Conservation (phyloP, 2,113 vertebrate genomes). For the Callocephalon fimbriatum region DNA sequence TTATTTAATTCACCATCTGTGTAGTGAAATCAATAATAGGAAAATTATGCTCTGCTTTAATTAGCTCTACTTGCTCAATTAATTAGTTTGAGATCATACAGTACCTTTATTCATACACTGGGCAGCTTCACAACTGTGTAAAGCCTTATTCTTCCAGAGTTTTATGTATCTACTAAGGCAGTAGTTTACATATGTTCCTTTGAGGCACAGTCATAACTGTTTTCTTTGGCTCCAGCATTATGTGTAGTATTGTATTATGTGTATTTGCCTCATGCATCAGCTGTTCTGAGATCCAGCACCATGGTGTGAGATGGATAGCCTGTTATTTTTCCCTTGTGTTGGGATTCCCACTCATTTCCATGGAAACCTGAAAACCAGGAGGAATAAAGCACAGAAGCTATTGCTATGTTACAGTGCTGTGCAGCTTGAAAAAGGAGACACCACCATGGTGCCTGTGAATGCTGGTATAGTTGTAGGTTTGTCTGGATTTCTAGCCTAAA, state of each 20-base stretch:
- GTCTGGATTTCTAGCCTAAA: not conserved
- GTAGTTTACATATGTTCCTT: not conserved
- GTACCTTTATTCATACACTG: not conserved
- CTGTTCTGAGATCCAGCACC: constrained; percentile 38
- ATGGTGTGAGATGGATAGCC: constrained; percentile 51
- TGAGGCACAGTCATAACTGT: not conserved
- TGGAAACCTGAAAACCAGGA: constrained; percentile 47
- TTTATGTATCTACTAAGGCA: not conserved
- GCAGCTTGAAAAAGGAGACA: not conserved
- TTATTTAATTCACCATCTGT: constrained; percentile 6
- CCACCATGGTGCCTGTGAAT: not conserved
- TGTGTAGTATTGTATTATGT: not conserved
- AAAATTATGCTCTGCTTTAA: constrained; percentile 13
- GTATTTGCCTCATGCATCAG: not conserved
- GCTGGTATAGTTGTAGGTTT: not conserved
- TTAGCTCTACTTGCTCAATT: not conserved
- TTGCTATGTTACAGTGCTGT: not conserved
- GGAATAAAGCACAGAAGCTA: constrained; percentile 18
- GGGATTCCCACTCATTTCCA: constrained; percentile 63
- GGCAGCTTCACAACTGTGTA: not conserved
- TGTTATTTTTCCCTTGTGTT: constrained; percentile 36
- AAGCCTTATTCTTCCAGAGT: not conserved
- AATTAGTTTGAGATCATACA: not conserved
- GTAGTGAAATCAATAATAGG: not conserved
- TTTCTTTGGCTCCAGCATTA: not conserved